Base-by-base conservation (phyloP, 2,113 vertebrate genomes). In the Protobothrops mucrosquamatus region DNA sequence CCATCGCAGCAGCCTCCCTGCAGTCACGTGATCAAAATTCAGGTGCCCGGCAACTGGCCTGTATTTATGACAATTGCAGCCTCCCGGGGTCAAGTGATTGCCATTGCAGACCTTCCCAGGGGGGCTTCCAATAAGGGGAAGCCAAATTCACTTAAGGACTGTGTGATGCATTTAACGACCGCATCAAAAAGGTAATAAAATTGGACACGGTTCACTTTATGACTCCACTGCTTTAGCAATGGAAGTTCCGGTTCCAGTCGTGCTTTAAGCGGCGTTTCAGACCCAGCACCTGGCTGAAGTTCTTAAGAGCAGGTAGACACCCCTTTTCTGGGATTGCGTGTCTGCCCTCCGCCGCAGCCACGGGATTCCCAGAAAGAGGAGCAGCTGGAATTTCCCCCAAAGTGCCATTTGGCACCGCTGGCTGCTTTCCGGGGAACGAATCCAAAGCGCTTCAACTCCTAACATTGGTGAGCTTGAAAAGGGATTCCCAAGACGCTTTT, bases 91-190 rank as follows among this genome's bases (percentile, higher is more conserved):
- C 59, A 3, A 11, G 4, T 11, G 2, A 12, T 12, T 11, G 59
- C 61, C 3, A 0, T n/a, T 69, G n/a, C 12, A 0, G 29, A 6
- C 5, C 12, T 34, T 34, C 29, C 4, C 11, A 0, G 6, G 61
- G 11, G 11, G 26, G 24, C 9, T 61, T 61, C 23, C 55, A 6
- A 6, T 6, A 61, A 26, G 24, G 9, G 3, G 26, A 1, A 29
- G 29, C 3, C 26, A 2, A 26, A 29, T 64, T 64, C 10, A n/a
- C 61, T 57, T 57, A 57, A 57, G 20, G 18, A 64, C 11, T 64
- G 26, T n/a, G 61, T 29, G 61, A 12, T 29, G 26, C 26, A 12
- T 34, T 34, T 18, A 69, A 69, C 2, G 12, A 6, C 29, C 1
- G 64, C 64, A 69, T n/a, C 29, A 18, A 4, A n/a, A 69, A 12